These are phyloP conservation scores for Hirundo rustica DNA, from an alignment of 2,797 vertebrate genomes.

Conservation along the genomic window DNA sequence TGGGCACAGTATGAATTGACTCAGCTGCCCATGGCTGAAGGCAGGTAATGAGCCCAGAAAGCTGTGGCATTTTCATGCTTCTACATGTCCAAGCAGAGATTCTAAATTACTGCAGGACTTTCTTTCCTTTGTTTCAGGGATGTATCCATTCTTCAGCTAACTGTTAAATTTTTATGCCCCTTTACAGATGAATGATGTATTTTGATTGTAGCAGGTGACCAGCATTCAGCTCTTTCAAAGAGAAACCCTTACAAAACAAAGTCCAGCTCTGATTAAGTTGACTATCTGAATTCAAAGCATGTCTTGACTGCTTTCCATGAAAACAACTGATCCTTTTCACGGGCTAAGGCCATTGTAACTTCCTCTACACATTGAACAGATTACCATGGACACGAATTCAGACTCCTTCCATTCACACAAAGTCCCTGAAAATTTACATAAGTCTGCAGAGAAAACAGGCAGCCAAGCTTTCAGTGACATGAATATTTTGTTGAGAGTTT, in stretches of 20 bases:
- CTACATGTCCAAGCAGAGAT: not conserved
- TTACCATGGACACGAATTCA: constrained; percentile 84
- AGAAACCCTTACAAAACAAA: constrained; percentile 51
- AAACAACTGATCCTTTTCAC: constrained; percentile 80
- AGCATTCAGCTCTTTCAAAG: constrained; percentile 23
- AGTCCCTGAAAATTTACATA: constrained; percentile 71
- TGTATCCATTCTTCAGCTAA: constrained; percentile 10
- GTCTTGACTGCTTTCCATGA: constrained; percentile 80
- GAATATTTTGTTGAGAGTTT: constrained; percentile 54
- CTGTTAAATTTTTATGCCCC: constrained; percentile 33
- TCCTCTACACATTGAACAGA: constrained; percentile 76
- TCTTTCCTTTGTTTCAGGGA: not conserved
- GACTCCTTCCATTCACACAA: constrained; percentile 61
- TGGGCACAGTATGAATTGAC: not conserved
- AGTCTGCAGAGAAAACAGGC: constrained; percentile 55
- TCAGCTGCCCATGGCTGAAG: not conserved
- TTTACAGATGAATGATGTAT: constrained; percentile 40
- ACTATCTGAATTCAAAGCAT: constrained; percentile 83
- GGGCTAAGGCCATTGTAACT: constrained; percentile 80
- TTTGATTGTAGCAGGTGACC: constrained; percentile 22
- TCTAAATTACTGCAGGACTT: constrained; percentile 1
- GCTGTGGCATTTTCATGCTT: not conserved
- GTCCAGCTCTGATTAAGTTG: constrained; percentile 69
- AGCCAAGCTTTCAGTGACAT: constrained; percentile 60
- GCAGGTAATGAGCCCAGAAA: not conserved